phyloP scores from a whole-genome alignment of 2,113 vertebrate genomes.

The Mustela lutreola region DNA sequence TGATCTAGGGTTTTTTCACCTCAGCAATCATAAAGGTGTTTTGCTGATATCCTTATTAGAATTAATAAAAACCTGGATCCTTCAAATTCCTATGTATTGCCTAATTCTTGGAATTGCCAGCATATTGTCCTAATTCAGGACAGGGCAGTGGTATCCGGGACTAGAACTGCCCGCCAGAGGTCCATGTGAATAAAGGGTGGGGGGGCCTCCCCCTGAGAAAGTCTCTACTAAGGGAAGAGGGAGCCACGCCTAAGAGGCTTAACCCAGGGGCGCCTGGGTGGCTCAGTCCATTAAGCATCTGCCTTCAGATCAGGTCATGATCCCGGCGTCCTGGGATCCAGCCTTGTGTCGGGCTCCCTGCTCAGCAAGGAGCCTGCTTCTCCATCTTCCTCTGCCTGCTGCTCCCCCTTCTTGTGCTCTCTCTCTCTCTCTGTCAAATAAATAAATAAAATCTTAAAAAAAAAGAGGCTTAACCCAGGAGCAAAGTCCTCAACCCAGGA shows the following conservation, averaged over 20 bases:
- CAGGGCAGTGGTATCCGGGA: background rate
- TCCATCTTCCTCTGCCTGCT: no score
- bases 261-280: no score
- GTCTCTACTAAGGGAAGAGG: background rate
- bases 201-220: background rate
- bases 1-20: background rate
- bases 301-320: no score
- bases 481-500: background rate
- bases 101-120: background rate
- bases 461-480: background rate
- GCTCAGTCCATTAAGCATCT: no score
- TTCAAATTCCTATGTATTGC: background rate
- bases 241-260: background rate
- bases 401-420: no score
- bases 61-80: background rate
- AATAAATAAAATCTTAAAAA: no score
- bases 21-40: background rate
- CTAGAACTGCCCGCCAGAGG: background rate
- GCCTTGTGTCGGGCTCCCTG: rapidly evolving
- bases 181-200: background rate
- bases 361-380: no score
- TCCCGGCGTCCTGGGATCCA: no score
- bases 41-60: background rate
- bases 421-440: no score
- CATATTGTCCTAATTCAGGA: no score